Conservation (phyloP, 1,140 invertebrate genomes). For the Drosophila athabasca region DNA sequence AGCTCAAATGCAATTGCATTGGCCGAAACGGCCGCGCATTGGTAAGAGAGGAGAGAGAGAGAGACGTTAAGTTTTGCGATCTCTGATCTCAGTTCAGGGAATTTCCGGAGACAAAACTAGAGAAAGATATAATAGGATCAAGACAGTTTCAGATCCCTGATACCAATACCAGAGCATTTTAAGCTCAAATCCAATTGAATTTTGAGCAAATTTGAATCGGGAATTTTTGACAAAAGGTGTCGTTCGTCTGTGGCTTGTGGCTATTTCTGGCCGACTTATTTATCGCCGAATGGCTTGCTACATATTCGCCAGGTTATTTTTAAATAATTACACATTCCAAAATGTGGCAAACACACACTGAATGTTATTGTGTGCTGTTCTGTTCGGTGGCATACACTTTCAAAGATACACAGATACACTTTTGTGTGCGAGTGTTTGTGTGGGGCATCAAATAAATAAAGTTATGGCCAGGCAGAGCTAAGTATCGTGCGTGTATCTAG, state of each 20-base stretch:
- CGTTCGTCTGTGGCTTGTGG: slow-evolving; percentile 41
- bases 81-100: no score
- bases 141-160: no score
- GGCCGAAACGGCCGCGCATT: no score
- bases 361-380: slow-evolving; percentile 56
- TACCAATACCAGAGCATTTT: no score
- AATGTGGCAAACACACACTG: slow-evolving; percentile 75
- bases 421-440: slow-evolving; percentile 33
- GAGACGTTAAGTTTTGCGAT: no score
- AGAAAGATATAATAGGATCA: neutral
- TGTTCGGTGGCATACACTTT: slow-evolving; percentile 29
- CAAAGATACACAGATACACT: slow-evolving; percentile 24
- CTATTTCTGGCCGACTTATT: slow-evolving; percentile 71
- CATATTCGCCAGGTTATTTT: slow-evolving; percentile 78
- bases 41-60: no score
- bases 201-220: neutral
- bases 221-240: slow-evolving; percentile 52
- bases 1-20: neutral
- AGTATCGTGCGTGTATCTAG: slow-evolving; percentile 54
- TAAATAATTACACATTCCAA: slow-evolving; percentile 80
- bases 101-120: neutral
- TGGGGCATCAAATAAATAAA: slow-evolving; percentile 72
- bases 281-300: slow-evolving; percentile 69
- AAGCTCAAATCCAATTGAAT: neutral
- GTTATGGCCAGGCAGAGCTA: slow-evolving; percentile 70